These are phyloP conservation scores for Engystomops pustulosus DNA, from an alignment of 2,113 vertebrate species.

Conservation along the genomic window DNA sequence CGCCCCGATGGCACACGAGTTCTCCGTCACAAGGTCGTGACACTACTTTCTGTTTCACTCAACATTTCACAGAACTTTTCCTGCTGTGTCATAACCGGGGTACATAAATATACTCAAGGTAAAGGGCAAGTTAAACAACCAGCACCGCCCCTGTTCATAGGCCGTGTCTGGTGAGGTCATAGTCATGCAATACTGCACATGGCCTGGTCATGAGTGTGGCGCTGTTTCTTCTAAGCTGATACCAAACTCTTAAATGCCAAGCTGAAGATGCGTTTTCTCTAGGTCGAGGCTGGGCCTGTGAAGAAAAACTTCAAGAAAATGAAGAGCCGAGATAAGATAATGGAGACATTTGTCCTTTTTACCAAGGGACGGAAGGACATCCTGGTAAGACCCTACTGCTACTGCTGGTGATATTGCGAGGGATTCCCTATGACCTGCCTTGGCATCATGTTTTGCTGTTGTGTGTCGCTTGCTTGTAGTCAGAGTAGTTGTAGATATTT, in stretches of 20 bases:
- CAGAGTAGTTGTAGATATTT: neutral
- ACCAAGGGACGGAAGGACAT: slow-evolving; percentile 70
- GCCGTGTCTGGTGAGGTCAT: neutral
- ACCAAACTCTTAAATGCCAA: neutral
- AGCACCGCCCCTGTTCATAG: neutral
- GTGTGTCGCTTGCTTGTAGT: neutral
- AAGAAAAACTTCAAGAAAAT: slow-evolving; percentile 77
- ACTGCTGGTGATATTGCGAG: neutral
- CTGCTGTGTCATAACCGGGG: no score
- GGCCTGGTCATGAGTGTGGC: no score
- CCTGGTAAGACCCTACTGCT: slow-evolving; percentile 70
- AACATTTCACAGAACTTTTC: neutral
- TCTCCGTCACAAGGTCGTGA: neutral
- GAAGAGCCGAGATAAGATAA: slow-evolving; percentile 68
- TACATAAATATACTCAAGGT: no score
- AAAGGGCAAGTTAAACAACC: no score
- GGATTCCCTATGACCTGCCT: neutral
- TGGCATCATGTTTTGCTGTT: neutral
- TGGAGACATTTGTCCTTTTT: slow-evolving; percentile 72
- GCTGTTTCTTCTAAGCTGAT: neutral
- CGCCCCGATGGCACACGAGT: neutral
- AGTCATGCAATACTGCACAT: no score
- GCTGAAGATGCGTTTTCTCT: slow-evolving; percentile 26
- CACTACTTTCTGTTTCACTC: neutral
- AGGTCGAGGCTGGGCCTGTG: slow-evolving; percentile 76